phyloP scores from a whole-genome alignment of 1,140 invertebrate species.

The Rhopalosiphum padi region DNA sequence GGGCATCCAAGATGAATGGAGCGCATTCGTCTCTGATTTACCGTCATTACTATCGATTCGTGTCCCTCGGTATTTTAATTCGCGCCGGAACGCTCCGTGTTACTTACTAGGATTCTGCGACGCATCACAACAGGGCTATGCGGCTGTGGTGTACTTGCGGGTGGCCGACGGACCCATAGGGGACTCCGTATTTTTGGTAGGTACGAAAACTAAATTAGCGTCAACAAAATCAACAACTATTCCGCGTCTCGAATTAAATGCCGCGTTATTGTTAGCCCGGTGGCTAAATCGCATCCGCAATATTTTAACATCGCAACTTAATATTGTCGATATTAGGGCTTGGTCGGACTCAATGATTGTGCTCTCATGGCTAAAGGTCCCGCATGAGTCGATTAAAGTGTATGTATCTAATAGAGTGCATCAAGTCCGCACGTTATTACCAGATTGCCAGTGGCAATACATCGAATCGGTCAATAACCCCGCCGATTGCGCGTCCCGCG shows the following conservation, averaged over 20 bases:
- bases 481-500: constrained; percentile 65
- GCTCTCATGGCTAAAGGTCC: constrained; percentile 62
- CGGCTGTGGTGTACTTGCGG: constrained; percentile 61
- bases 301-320: constrained; percentile 23
- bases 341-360: constrained; percentile 63
- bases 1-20: background rate
- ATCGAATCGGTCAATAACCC: constrained; percentile 64
- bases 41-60: background rate
- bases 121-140: constrained; percentile 62
- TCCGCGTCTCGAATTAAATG: constrained; percentile 60
- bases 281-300: background rate
- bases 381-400: constrained; percentile 61
- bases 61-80: background rate
- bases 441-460: constrained; percentile 63
- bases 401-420: constrained; percentile 64
- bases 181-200: constrained; percentile 60
- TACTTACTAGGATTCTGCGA: constrained; percentile 61
- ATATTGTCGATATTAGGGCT: background rate
- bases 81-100: no score
- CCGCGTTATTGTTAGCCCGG: constrained; percentile 61
- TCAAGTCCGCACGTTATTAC: constrained; percentile 62
- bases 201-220: constrained; percentile 62
- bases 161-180: constrained; percentile 22
- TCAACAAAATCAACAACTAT: constrained; percentile 63
- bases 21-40: background rate